A percentile compares a stretch with the other conserved stretches of the same genome.
Evolutionary conservation across 1,140 invertebrate species (phyloP).

Genomic region (Ceratitis capitata): DNA sequence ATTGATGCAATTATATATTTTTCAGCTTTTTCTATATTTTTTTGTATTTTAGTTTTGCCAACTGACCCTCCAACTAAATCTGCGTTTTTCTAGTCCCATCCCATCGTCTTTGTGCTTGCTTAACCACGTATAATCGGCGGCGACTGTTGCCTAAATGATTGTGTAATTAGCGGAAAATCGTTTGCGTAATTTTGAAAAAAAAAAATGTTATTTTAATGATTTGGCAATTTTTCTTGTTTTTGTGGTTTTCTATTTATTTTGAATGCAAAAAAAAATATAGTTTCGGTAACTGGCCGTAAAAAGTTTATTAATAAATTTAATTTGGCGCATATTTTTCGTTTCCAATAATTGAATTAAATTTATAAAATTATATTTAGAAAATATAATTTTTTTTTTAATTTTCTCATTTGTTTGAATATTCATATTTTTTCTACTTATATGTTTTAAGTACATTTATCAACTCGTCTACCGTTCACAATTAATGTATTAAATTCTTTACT

Average conservation of each 20-base stretch:
- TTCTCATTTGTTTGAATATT: too few relatives aligned
- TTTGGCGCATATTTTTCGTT: neutral
- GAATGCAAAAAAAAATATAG: too few relatives aligned
- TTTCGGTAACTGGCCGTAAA: neutral
- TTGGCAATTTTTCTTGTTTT: neutral
- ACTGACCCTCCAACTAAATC: neutral
- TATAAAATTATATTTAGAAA: neutral
- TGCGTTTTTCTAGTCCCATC: neutral
- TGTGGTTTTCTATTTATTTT: neutral
- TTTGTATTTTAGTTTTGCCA: neutral
- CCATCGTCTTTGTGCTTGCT: neutral
- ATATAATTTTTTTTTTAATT: too few relatives aligned
- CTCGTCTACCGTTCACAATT: too few relatives aligned
- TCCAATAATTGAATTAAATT: neutral
- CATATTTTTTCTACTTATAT: too few relatives aligned
- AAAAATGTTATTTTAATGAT: constrained; percentile 32
- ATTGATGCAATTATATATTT: neutral
- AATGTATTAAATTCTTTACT: too few relatives aligned
- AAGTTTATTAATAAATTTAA: neutral
- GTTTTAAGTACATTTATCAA: too few relatives aligned
- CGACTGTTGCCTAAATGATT: constrained; percentile 30
- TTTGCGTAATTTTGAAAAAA: constrained; percentile 18
- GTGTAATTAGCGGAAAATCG: constrained; percentile 36
- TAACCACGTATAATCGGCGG: neutral
- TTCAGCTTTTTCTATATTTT: neutral